A percentile compares a stretch with the other conserved stretches of the same genome.
These are phyloP conservation scores for Drosophila prostipennis DNA, from an alignment of 2,888 invertebrate genomes.

Conservation along the genomic window DNA sequence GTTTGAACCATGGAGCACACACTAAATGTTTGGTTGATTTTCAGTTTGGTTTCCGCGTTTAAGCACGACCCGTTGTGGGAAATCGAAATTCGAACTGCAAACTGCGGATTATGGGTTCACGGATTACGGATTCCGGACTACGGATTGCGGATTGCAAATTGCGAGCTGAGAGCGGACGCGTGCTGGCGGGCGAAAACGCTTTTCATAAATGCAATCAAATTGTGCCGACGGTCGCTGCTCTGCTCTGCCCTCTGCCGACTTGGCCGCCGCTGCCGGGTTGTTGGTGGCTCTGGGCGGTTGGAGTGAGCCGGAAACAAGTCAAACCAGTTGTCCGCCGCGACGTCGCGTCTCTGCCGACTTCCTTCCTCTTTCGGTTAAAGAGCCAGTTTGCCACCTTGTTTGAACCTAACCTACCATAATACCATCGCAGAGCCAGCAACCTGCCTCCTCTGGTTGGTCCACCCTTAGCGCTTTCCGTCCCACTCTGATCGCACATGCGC, in stretches of 20 bases:
- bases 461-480: conserved; percentile 35
- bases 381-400: conserved; percentile 79
- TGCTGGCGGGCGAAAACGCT: conserved; percentile 70
- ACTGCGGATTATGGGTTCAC: conserved; percentile 42
- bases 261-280: conserved; percentile 5
- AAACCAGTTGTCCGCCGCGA: conserved; percentile 56
- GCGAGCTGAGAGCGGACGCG: conserved; percentile 70
- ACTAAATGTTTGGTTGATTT: conserved; percentile 49
- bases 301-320: conserved; percentile 57
- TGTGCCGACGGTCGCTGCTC: conserved; percentile 63
- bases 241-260: conserved; percentile 17
- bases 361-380: conserved; percentile 79
- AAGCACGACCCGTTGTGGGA: conserved; percentile 50
- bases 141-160: conserved; percentile 34
- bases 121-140: conserved; percentile 27
- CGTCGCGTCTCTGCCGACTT: conserved; percentile 53
- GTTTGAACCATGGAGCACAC: conserved; percentile 27
- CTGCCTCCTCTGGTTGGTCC: conserved; percentile 46
- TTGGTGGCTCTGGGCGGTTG: conserved; percentile 32
- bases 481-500: conserved; percentile 44
- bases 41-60: conserved; percentile 39
- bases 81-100: conserved; percentile 69
- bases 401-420: conserved; percentile 83
- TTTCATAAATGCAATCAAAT: conserved; percentile 71
- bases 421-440: conserved; percentile 41